Conservation (phyloP, 1,140 invertebrate genomes). For the Trachymyrmex septentrionalis region DNA sequence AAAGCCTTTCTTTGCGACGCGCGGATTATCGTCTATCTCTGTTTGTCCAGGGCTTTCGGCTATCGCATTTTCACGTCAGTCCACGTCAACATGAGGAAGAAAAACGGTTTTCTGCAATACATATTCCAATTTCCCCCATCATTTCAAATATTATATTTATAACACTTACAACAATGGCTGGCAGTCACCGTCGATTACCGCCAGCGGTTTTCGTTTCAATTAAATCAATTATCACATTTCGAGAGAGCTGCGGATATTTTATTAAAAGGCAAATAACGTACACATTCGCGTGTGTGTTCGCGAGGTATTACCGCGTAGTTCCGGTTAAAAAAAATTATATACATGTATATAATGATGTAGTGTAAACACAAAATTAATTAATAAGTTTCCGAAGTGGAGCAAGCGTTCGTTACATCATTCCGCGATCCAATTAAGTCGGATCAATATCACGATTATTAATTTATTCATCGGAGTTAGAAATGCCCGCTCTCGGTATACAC, state of each 20-base stretch:
- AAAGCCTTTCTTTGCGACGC: slow-evolving; percentile 24
- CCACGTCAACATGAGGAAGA: not conserved
- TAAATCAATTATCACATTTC: slow-evolving; percentile 42
- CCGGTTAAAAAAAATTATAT: slow-evolving; percentile 1
- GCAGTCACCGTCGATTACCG: slow-evolving; percentile 19
- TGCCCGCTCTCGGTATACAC: not conserved
- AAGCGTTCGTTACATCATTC: slow-evolving; percentile 26
- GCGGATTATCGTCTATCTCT: slow-evolving; percentile 43
- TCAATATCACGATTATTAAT: slow-evolving; percentile 51
- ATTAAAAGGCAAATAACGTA: slow-evolving; percentile 13
- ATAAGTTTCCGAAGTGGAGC: slow-evolving; percentile 20
- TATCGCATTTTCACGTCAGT: not conserved
- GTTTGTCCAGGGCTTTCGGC: slow-evolving; percentile 49
- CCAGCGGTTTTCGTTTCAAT: slow-evolving; percentile 50
- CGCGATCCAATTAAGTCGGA: slow-evolving; percentile 44
- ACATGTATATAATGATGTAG: slow-evolving; percentile 1
- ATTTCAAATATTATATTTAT: slow-evolving; percentile 2
- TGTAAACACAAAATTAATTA: slow-evolving; percentile 52
- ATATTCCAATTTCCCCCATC: slow-evolving; percentile 30
- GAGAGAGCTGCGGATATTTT: slow-evolving; percentile 5
- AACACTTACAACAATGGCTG: slow-evolving; percentile 35
- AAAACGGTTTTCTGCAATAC: not conserved
- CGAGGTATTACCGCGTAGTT: not conserved
- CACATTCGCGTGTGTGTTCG: not conserved
- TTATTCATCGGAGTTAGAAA: slow-evolving; percentile 24